Conservation (phyloP, 2,888 invertebrate species). For the Zaprionus lineosus region DNA sequence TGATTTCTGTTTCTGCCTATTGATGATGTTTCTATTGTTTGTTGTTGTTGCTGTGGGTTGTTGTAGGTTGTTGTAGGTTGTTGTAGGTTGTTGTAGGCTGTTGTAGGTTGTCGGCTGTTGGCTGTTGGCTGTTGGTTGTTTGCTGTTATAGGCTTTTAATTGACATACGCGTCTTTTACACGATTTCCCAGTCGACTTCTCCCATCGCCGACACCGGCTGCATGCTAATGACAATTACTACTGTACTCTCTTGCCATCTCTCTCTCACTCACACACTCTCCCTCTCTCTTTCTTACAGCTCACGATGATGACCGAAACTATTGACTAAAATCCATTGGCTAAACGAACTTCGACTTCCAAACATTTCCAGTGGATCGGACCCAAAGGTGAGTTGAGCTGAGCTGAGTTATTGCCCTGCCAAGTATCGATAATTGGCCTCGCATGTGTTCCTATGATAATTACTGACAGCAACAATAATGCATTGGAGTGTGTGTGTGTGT, state of each 20-base stretch:
- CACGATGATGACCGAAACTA: conserved; percentile 35
- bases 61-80: no score
- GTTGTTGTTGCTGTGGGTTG: conserved; percentile 3
- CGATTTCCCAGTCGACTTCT: conserved; percentile 63
- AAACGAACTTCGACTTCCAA: conserved; percentile 41
- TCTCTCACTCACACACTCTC: conserved; percentile 4
- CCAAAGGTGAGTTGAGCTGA: conserved; percentile 51
- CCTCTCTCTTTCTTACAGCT: conserved; percentile 42
- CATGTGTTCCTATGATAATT: conserved; percentile 63
- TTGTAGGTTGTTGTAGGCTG: no score
- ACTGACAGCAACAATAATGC: conserved; percentile 31
- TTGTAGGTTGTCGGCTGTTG: conserved; percentile 5
- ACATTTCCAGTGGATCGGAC: conserved; percentile 31
- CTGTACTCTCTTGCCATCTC: conserved; percentile 14
- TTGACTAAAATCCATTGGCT: no score
- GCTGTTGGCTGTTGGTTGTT: conserved; percentile 16
- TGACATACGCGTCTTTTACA: conserved; percentile 72
- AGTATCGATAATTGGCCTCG: conserved; percentile 63
- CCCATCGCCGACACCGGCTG: conserved; percentile 36
- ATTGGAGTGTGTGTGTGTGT: no score
- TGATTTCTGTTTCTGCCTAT: conserved; percentile 43
- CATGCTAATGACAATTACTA: conserved; percentile 70
- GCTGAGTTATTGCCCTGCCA: conserved; percentile 61
- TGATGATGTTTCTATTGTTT: conserved; percentile 29
- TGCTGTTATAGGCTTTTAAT: conserved; percentile 71